Evolutionary conservation across 2,888 invertebrate species (phyloP).

Genomic region (Amphipyra tragopoginis): DNA sequence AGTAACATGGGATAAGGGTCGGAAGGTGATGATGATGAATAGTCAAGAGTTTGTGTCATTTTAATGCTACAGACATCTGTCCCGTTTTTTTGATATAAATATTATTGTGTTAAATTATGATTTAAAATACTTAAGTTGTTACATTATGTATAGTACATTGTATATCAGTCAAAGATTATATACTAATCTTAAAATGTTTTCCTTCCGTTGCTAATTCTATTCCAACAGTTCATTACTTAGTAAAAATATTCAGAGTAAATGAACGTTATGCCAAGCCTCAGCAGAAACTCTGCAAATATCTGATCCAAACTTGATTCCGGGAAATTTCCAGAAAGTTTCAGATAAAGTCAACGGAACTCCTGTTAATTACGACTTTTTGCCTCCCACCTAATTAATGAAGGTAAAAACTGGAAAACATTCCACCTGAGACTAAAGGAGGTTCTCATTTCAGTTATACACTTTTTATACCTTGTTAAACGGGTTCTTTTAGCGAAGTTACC

Average conservation of each 20-base stretch:
- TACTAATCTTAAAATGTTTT: too few species aligned
- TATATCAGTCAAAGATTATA: too few species aligned
- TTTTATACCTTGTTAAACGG: slow-evolving; percentile 21
- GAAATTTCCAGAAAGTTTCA: slow-evolving; percentile 20
- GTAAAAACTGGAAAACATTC: slow-evolving; percentile 40
- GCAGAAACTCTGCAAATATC: neutral
- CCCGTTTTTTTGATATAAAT: too few species aligned
- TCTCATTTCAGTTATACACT: slow-evolving; percentile 27
- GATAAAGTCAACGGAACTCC: slow-evolving; percentile 13
- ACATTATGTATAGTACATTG: too few species aligned
- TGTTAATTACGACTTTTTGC: slow-evolving; percentile 38
- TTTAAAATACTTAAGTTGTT: too few species aligned
- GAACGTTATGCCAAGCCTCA: neutral
- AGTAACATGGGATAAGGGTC: too few species aligned
- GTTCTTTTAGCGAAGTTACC: too few species aligned
- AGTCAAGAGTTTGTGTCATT: too few species aligned
- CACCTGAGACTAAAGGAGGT: slow-evolving; percentile 23
- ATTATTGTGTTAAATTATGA: too few species aligned
- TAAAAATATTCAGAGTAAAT: neutral
- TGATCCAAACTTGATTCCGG: neutral
- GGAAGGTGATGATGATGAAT: too few species aligned
- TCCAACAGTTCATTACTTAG: neutral
- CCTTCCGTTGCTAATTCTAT: too few species aligned
- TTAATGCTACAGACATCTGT: too few species aligned
- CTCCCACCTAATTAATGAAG: slow-evolving; percentile 43